These are phyloP conservation scores for Kradibia gibbosae DNA, from an alignment of 1,140 invertebrate species.

Conservation along the genomic window DNA sequence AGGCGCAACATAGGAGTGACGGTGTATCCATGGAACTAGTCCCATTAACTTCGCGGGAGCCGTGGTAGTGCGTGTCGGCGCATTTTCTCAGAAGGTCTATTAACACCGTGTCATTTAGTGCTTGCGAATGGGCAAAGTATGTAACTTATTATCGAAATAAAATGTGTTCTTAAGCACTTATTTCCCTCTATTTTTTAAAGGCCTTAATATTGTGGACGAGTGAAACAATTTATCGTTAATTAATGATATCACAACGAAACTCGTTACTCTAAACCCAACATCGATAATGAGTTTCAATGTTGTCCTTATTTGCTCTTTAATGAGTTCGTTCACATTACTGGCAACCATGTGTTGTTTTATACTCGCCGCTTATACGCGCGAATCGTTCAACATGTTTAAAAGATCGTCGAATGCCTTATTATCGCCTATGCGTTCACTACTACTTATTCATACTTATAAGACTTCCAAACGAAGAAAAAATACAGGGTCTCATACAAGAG, in stretches of 20 bases:
- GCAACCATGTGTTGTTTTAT: slow-evolving; percentile 18
- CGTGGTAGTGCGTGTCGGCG: neutral
- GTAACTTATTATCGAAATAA: too few species aligned
- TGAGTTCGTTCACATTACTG: slow-evolving; percentile 44
- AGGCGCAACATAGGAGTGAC: neutral
- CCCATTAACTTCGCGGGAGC: neutral
- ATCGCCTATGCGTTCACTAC: neutral
- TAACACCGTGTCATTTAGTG: slow-evolving; percentile 58
- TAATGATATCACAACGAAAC: slow-evolving; percentile 54
- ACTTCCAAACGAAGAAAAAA: slow-evolving; percentile 2
- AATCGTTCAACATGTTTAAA: slow-evolving; percentile 37
- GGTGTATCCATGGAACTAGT: neutral
- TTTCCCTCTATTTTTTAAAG: too few species aligned
- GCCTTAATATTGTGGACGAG: too few species aligned
- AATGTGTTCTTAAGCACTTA: too few species aligned
- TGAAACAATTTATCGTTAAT: slow-evolving; percentile 62
- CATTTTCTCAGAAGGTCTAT: slow-evolving; percentile 60
- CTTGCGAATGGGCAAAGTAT: too few species aligned
- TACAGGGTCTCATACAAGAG: neutral
- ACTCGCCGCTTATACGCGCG: neutral
- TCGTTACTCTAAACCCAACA: slow-evolving; percentile 34
- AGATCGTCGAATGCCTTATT: neutral
- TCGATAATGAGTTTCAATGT: slow-evolving; percentile 45
- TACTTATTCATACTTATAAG: neutral
- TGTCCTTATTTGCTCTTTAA: slow-evolving; percentile 42